phyloP scores from a whole-genome alignment of 1,140 invertebrate species.

The Lordiphosa mommai region DNA sequence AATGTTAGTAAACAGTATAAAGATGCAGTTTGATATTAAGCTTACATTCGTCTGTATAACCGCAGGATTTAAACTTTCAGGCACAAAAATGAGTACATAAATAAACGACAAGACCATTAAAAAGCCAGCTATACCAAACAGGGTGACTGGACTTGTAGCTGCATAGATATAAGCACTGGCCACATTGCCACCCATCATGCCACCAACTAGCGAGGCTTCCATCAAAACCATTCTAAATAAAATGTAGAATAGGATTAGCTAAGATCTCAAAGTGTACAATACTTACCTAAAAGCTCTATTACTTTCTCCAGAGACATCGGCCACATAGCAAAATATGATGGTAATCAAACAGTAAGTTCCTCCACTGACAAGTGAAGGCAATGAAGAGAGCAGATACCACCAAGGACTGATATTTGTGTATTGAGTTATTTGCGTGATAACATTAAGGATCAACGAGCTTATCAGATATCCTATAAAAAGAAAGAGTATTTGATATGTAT shows the following conservation, averaged over 20 bases:
- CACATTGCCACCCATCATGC: slow-evolving; percentile 82
- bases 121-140: slow-evolving; percentile 36
- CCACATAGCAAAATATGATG: slow-evolving; percentile 83
- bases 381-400: slow-evolving; percentile 82
- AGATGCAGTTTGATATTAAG: too few species aligned
- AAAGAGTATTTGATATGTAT: not conserved
- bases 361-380: slow-evolving; percentile 82
- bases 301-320: slow-evolving; percentile 82
- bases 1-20: too few species aligned
- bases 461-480: slow-evolving; percentile 64
- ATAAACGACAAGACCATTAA: slow-evolving; percentile 49
- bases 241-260: not conserved
- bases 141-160: slow-evolving; percentile 22
- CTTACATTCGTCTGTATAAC: slow-evolving; percentile 25
- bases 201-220: slow-evolving; percentile 82
- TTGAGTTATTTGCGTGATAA: slow-evolving; percentile 51
- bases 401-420: slow-evolving; percentile 80
- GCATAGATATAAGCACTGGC: slow-evolving; percentile 79
- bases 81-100: slow-evolving; percentile 65
- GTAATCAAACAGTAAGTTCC: slow-evolving; percentile 82
- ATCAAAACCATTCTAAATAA: slow-evolving; percentile 82
- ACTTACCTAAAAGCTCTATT: slow-evolving; percentile 80
- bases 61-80: slow-evolving; percentile 60
- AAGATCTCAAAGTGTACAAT: too few species aligned
- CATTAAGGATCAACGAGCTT: slow-evolving; percentile 39